Percentiles rank a stretch among this genome's conserved stretches.
phyloP scores from a whole-genome alignment of 2,888 invertebrate species.

The Micropterix aruncella region DNA sequence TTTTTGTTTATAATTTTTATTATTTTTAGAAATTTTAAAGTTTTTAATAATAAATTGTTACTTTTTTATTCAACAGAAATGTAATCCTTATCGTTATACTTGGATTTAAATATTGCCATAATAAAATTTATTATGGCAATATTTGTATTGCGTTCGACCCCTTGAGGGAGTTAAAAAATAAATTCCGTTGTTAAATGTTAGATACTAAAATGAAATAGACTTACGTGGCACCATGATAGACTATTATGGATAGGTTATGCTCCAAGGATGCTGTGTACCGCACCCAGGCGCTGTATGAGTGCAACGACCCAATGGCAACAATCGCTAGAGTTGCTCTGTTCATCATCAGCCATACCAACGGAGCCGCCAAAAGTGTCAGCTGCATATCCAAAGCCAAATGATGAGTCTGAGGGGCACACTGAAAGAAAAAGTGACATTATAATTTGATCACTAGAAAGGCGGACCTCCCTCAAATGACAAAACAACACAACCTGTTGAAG shows the following conservation, averaged over 20 bases:
- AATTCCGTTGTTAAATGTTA: background rate
- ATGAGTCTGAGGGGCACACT: constrained; percentile 67
- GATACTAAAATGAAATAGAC: constrained; percentile 12
- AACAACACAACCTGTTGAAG: too few species aligned
- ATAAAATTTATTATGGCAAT: constrained; percentile 1
- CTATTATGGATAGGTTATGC: constrained; percentile 46
- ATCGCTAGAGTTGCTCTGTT: constrained; percentile 38
- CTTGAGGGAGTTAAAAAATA: background rate
- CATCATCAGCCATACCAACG: constrained; percentile 48
- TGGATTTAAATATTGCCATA: too few species aligned
- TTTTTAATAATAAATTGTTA: too few species aligned
- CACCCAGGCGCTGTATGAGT: constrained; percentile 44
- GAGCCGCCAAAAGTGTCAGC: constrained; percentile 47
- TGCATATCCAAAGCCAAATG: constrained; percentile 64
- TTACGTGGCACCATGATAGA: constrained; percentile 58
- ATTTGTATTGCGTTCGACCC: too few species aligned
- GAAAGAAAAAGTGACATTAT: too few species aligned
- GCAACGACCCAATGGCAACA: constrained; percentile 37
- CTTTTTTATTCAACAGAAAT: too few species aligned
- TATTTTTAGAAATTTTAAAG: too few species aligned
- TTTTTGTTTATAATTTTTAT: too few species aligned
- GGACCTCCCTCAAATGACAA: too few species aligned
- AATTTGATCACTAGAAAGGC: too few species aligned
- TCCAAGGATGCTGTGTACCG: constrained; percentile 44
- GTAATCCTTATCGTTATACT: too few species aligned